Evolutionary conservation across 2,888 invertebrate species (phyloP).

Genomic region (Drosophila pegasa): DNA sequence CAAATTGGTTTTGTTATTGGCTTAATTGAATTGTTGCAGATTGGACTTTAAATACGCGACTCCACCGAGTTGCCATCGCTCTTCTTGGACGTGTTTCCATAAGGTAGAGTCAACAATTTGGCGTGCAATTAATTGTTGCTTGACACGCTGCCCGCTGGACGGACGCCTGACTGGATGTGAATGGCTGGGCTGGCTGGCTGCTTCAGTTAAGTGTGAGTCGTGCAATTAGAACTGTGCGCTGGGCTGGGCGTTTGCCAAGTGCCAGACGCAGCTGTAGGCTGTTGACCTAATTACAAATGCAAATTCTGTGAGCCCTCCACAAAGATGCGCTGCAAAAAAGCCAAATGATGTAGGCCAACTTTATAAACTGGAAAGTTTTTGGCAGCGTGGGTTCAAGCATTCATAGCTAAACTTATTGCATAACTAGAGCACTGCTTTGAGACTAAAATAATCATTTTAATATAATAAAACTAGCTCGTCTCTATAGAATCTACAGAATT

Average conservation of each 20-base stretch:
- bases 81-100: conserved; percentile 44
- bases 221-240: conserved; percentile 48
- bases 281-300: conserved; percentile 63
- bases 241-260: conserved; percentile 11
- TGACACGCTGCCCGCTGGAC: conserved; percentile 28
- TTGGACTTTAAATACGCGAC: conserved; percentile 68
- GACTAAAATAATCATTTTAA: too few species aligned
- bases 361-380: not conserved
- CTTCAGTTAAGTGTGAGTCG: conserved; percentile 27
- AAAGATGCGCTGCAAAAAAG: not conserved
- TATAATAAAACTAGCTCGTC: too few species aligned
- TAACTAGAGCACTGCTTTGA: too few species aligned
- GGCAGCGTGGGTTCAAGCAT: too few species aligned
- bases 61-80: conserved; percentile 8
- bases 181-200: not conserved
- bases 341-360: not conserved
- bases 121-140: conserved; percentile 63
- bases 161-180: conserved; percentile 1
- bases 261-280: conserved; percentile 13
- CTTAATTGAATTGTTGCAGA: conserved; percentile 77
- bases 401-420: too few species aligned
- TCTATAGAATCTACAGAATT: too few species aligned
- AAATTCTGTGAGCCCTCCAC: conserved; percentile 36
- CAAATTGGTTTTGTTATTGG: conserved; percentile 78
- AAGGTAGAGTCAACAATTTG: conserved; percentile 57